Evolutionary conservation across 2,113 vertebrate species (phyloP).

Genomic region (Condylura cristata): DNA sequence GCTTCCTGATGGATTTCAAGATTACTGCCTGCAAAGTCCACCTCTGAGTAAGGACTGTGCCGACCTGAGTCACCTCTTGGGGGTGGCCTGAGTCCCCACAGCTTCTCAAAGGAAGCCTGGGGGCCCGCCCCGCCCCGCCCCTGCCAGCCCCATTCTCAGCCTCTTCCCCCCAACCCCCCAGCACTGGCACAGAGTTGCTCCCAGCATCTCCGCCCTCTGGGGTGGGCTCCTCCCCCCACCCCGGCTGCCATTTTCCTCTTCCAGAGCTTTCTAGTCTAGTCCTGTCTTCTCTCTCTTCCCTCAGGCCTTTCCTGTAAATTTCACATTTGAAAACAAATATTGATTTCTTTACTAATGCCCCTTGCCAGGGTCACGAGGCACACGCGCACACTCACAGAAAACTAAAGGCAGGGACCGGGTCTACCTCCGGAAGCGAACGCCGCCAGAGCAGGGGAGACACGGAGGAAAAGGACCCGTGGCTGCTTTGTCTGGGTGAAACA

Average conservation of each 20-base stretch:
- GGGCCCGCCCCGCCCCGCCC: no score
- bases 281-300: constrained; percentile 33
- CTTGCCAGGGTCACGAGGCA: not conserved
- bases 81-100: not conserved
- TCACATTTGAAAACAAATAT: constrained; percentile 62
- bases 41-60: not conserved
- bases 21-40: not conserved
- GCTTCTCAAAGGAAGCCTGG: not conserved
- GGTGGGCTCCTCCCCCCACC: not conserved
- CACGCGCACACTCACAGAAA: constrained; percentile 18
- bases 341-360: constrained; percentile 74
- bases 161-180: not conserved
- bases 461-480: not conserved
- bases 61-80: not conserved
- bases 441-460: not conserved
- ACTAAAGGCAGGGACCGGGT: constrained; percentile 43
- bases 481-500: not conserved
- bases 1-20: not conserved
- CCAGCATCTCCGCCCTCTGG: not conserved
- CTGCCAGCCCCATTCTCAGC: not conserved
- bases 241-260: not conserved
- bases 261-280: not conserved
- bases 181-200: no score
- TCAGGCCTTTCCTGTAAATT: constrained; percentile 7
- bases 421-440: constrained; percentile 55